These are phyloP conservation scores for Cheilosia vulpina DNA, from an alignment of 2,888 invertebrate genomes.

Conservation along the genomic window DNA sequence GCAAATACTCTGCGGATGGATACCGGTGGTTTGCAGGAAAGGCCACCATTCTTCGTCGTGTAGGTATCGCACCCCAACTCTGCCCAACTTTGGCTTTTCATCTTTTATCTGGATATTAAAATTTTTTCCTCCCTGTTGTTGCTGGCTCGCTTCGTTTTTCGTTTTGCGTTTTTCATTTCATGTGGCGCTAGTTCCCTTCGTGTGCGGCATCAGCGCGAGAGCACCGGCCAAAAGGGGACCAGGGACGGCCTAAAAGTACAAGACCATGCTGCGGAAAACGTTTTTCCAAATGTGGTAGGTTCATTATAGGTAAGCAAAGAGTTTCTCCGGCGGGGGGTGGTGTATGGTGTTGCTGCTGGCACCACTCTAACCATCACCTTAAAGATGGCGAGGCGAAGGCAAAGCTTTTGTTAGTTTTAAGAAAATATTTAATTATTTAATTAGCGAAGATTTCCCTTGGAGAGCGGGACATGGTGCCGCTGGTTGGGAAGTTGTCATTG, in stretches of 20 bases:
- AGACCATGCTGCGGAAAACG: constrained; percentile 74
- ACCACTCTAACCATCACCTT: constrained; percentile 1
- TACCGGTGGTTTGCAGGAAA: constrained; percentile 41
- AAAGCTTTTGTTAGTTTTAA: constrained; percentile 72
- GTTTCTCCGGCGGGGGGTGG: constrained; percentile 2
- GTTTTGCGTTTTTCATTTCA: constrained; percentile 19
- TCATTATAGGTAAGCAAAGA: constrained; percentile 67
- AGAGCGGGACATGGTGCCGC: background rate
- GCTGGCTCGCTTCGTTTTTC: constrained; percentile 28
- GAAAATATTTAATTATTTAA: constrained; percentile 76
- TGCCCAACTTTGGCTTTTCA: constrained; percentile 62
- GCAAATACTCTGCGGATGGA: constrained; percentile 42
- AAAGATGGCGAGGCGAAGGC: constrained; percentile 11
- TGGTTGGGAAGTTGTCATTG: constrained; percentile 64
- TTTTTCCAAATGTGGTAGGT: constrained; percentile 75
- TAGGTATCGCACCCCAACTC: constrained; percentile 10
- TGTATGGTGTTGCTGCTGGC: constrained; percentile 16
- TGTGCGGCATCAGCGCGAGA: constrained; percentile 34
- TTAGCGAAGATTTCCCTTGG: constrained; percentile 68
- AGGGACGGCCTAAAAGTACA: constrained; percentile 49
- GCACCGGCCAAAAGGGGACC: background rate
- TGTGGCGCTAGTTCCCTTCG: constrained; percentile 69
- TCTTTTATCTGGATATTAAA: constrained; percentile 74
- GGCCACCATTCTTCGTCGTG: background rate
- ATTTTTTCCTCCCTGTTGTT: constrained; percentile 43